Conservation (phyloP, 1,140 invertebrate genomes). For the Pseudomyrmex sp. region DNA sequence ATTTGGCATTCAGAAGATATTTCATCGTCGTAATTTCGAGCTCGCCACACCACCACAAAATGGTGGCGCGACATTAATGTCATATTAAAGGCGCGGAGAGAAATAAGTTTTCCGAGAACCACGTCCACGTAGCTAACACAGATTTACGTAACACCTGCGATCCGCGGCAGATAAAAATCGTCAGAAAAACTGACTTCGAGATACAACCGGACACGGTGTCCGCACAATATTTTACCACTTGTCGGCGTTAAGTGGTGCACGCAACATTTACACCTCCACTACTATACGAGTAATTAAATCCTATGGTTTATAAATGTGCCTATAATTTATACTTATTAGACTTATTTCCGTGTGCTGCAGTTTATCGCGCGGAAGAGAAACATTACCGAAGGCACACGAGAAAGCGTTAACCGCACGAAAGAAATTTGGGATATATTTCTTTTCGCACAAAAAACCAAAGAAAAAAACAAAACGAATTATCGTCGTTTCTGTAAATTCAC, state of each 20-base stretch:
- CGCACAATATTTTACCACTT: neutral
- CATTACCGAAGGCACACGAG: conserved; percentile 6
- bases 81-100: conserved; percentile 54
- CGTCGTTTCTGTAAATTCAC: conserved; percentile 1
- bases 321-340: conserved; percentile 64
- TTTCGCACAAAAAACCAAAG: neutral
- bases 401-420: conserved; percentile 45
- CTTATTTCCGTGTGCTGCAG: neutral
- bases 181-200: conserved; percentile 5
- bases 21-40: conserved; percentile 63
- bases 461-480: neutral
- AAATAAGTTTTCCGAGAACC: conserved; percentile 35
- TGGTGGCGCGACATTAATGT: conserved; percentile 59
- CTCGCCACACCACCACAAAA: conserved; percentile 27
- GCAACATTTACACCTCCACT: conserved; percentile 8
- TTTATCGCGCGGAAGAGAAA: conserved; percentile 55
- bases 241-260: conserved; percentile 3
- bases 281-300: conserved; percentile 30
- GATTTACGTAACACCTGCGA: conserved; percentile 38
- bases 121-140: conserved; percentile 46
- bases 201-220: neutral
- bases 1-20: conserved; percentile 66
- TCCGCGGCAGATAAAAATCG: conserved; percentile 27
- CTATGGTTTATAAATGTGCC: conserved; percentile 35
- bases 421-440: conserved; percentile 41